Base-by-base conservation (phyloP, 2,113 vertebrate genomes). In the Gallinago undulata region DNA sequence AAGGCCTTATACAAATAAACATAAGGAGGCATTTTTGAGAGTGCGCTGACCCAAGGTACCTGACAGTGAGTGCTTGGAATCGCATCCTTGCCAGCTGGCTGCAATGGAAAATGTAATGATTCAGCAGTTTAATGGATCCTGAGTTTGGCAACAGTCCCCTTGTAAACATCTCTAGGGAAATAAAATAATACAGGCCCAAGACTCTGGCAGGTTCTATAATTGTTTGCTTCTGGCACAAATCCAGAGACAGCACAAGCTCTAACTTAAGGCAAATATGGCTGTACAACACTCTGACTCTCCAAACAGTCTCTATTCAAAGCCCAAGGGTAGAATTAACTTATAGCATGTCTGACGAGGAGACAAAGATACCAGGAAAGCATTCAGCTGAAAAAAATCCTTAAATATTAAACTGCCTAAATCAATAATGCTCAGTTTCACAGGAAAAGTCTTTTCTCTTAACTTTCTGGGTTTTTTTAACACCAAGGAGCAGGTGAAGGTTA, bases 101-200 rank as follows among this genome's bases (percentile, higher is more conserved):
- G 93, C 83, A 85, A 76, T 16, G 81, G 87, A 91, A 94, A 94
- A 89, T 92, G 80, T 48, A 75, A 98, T 97, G 98, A 98, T 96
- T 97, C 96, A 96, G 97, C 97, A 97, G 96, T 97, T 97, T 95
- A 97, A 97, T 93, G 79, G 91, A 90, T 97, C 95, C 92, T 85
- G 86, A 93, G 80, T 95, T 92, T 97, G 97, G 97, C 98, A 97
- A 80, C 48, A 87, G 59, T 92, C 47, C 85, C 76, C 76, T 57
- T 78, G 60, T 84, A 83, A 92, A 91, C 35, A 70, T 84, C 96
- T 95, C 95, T 45, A 13, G 96, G 91, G 96, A 98, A 97, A 98
- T 96, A 94, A 97, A 96, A 95, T 84, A 96, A 96, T 70, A 83
- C 79, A 96, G 91, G 74, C 51, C 84, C 78, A 97, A 56, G 88